Base-by-base conservation (phyloP, 2,888 invertebrate genomes). In the Drosophila macrospina region DNA sequence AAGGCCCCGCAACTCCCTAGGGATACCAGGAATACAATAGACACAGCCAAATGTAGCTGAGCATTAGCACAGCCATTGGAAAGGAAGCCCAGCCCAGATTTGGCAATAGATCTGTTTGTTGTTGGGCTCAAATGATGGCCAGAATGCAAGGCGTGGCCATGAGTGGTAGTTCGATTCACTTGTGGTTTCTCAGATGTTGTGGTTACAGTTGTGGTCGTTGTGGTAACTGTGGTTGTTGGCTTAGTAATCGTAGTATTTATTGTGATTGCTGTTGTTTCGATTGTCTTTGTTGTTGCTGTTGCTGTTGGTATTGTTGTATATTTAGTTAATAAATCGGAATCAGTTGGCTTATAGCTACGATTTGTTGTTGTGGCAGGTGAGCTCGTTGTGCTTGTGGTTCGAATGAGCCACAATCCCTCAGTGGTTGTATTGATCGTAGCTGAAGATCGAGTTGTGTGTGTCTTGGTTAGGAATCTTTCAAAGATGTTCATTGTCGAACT, bases 401-500 rank as follows among this genome's bases (percentile, higher is more conserved):
- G 15, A 26, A 15, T 15, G 10, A 32, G 20, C 41, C 42, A 42
- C 16, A 32, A 11, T n/a, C 30, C 42, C 5, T 55, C 24, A 10
- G 13, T 57, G 11, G 48, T 57, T 34, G 57, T 15, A 11, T 5
- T 16, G n/a, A 36, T 20, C 13, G n/a, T n/a, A n/a, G 36, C 6
- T 30, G 57, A 0, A 34, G 15, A 2, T 15, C 45, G 13, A 16
- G 36, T 41, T 11, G 41, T 41, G 1, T n/a, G 13, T 2, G 44
- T 4, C 16, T 37, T 69, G n/a, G 16, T 32, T 13, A 15, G 8
- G n/a, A 56, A 68, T 39, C 36, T 34, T 16, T 55, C 20, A 11
- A 42, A 67, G 7, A 69, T 24, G 13, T 30, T 63, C 0, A 55
- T 74, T 20, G 69, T 74, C 0, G 34, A 24, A 4, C 15, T 16